A percentile compares a stretch with the other conserved stretches of the same genome.
phyloP scores from a whole-genome alignment of 37 sponge, comb jelly and placozoan genomes.

The Agelas oroides region DNA sequence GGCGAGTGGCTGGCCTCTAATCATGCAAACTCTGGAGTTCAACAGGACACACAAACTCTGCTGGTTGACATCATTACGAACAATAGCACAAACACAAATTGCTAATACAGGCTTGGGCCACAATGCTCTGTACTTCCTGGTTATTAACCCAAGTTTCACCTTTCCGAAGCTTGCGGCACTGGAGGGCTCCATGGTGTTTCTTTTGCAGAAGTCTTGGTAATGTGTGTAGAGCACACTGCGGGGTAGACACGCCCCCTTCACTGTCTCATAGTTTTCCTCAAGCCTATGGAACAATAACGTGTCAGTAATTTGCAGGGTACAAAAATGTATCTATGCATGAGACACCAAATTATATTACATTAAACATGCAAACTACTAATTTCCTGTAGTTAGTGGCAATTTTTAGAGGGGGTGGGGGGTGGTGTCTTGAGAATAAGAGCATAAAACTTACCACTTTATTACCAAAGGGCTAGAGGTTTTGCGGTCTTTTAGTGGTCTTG shows the following conservation, averaged over 20 bases:
- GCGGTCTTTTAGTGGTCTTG: constrained; percentile 34
- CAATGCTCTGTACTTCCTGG: too few relatives aligned
- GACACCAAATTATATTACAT: background rate
- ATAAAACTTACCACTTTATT: constrained; percentile 45
- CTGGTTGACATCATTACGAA: too few relatives aligned
- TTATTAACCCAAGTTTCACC: too few relatives aligned
- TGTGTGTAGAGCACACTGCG: constrained; percentile 92
- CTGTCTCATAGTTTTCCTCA: constrained; percentile 85
- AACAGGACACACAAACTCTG: too few relatives aligned
- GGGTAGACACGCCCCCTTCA: constrained; percentile 85
- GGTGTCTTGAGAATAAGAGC: background rate
- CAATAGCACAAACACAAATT: too few relatives aligned
- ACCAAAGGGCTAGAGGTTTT: constrained; percentile 58
- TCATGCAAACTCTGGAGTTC: too few relatives aligned
- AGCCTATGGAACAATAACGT: constrained; percentile 58
- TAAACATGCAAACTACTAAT: background rate
- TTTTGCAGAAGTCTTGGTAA: constrained; percentile 96
- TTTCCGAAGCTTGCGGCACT: constrained; percentile 96
- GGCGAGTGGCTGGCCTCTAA: too few relatives aligned
- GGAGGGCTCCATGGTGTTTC: constrained; percentile 73
- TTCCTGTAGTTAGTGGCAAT: background rate
- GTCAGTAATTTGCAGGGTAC: background rate
- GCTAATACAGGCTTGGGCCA: too few relatives aligned
- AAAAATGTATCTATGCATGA: background rate
- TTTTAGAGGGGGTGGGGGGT: background rate